These are phyloP conservation scores for Bhutanitis thaidina DNA, from an alignment of 2,888 invertebrate genomes.

Conservation along the genomic window DNA sequence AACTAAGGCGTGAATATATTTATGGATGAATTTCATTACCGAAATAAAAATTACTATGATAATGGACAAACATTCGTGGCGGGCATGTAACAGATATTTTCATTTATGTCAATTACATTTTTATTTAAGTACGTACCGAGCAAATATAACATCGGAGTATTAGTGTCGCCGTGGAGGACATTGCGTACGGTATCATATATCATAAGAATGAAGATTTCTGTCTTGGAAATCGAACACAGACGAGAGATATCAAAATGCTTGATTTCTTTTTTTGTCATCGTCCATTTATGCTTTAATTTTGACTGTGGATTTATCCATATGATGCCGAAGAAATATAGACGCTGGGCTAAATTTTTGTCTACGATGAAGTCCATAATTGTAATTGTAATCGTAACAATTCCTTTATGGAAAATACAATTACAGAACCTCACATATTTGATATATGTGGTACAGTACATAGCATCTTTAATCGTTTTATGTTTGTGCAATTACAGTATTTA, in stretches of 20 bases:
- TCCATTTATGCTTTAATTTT: slow-evolving; percentile 8
- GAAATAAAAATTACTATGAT: background rate
- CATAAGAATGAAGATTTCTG: slow-evolving; percentile 3
- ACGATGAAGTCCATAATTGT: background rate
- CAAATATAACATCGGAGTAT: background rate
- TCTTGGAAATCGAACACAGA: background rate
- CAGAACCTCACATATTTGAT: background rate
- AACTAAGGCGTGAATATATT: too few relatives aligned
- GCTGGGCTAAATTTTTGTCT: background rate
- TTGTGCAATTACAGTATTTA: slow-evolving; percentile 4
- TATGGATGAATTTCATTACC: background rate
- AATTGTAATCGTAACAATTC: background rate
- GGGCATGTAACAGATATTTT: background rate
- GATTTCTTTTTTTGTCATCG: slow-evolving; percentile 1
- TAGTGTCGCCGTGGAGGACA: background rate
- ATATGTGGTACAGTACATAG: slow-evolving; percentile 6
- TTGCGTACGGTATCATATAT: background rate
- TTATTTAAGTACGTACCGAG: background rate
- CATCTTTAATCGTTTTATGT: background rate
- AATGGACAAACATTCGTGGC: background rate
- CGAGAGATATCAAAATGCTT: slow-evolving; percentile 5
- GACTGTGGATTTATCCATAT: slow-evolving; percentile 14
- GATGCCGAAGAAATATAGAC: background rate
- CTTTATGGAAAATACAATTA: background rate
- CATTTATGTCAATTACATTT: background rate